Base-by-base conservation (phyloP, 2,888 invertebrate genomes). In the Tenthredo distinguenda region DNA sequence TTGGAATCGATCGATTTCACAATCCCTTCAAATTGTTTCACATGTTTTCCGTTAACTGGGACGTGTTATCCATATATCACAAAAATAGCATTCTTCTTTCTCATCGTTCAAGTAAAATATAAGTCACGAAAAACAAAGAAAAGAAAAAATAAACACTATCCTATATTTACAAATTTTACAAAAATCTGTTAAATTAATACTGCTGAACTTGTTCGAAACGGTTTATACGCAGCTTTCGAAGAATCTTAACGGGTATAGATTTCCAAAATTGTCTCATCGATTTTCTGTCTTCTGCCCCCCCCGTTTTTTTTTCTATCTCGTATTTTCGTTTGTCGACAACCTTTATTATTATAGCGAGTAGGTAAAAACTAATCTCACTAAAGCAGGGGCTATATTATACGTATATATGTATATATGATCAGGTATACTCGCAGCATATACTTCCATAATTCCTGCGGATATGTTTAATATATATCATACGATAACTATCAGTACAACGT, bases 361-460 rank as follows among this genome's bases (percentile, higher is more conserved):
- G 55, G 18, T 55, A 55, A 55, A 55, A n/a, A 55, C 7, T n/a
- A 55, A 55, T 55, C n/a, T 55, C 55, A 55, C 55, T 55, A 55
- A 55, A 55, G 18, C 55, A n/a, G n/a, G 47, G 47, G 47, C 47
- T 47, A 47, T 47, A 15, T 47, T 47, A 47, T 47, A 47, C 15
- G 15, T 3, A 43, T 37, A 40, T 43, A 12, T 15, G 2, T 47
- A 47, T 47, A 47, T 47, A 55, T 55, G 55, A 55, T 55, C 55
- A 55, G n/a, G 55, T 55, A n/a, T n/a, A 55, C 55, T 55, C n/a
- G 55, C 55, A 55, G 21, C 62, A 62, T 62, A 55, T 55, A 55
- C 55, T 47, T 4, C 15, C 47, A 47, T 12, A 58, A n/a, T 58
- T 21, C 2, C n/a, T 10, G n/a, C 21, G 58, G 58, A 58, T 58